Conservation (phyloP, 2,888 invertebrate genomes). For the Desoria tigrina region DNA sequence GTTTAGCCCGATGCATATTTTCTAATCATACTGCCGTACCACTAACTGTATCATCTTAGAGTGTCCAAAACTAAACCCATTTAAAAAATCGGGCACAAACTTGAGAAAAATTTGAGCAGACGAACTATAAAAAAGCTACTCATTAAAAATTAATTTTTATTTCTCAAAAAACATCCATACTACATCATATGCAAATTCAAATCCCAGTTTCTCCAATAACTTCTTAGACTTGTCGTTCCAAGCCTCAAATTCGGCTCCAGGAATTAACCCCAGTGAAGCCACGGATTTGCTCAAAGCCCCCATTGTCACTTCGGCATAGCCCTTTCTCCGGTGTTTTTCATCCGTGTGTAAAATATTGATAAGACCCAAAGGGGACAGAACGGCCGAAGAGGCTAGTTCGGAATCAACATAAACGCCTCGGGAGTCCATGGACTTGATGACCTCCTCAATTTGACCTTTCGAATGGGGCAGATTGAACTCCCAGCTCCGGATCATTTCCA, state of each 20-base stretch:
- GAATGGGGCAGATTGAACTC: too few species aligned
- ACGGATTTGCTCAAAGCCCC: constrained; percentile 21
- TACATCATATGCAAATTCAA: constrained; percentile 12
- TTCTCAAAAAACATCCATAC: constrained; percentile 20
- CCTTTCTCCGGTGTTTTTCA: constrained; percentile 23
- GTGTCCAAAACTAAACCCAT: too few species aligned
- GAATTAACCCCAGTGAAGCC: constrained; percentile 21
- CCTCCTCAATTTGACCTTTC: not conserved
- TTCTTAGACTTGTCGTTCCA: constrained; percentile 22
- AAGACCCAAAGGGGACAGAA: not conserved
- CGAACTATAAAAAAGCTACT: too few species aligned
- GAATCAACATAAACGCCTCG: not conserved
- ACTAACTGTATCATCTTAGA: too few species aligned
- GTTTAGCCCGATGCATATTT: too few species aligned
- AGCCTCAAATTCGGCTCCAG: constrained; percentile 20
- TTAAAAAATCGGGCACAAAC: too few species aligned
- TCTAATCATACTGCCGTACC: too few species aligned
- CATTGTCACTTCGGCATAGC: constrained; percentile 22
- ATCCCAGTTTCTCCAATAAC: constrained; percentile 27
- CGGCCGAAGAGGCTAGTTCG: not conserved
- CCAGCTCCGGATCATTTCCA: not conserved
- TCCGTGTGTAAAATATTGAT: constrained; percentile 26
- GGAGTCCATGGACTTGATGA: not conserved
- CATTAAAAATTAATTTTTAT: too few species aligned
- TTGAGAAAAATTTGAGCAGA: too few species aligned